Base-by-base conservation (phyloP, 2,888 invertebrate genomes). In the Antheraea yamamai region DNA sequence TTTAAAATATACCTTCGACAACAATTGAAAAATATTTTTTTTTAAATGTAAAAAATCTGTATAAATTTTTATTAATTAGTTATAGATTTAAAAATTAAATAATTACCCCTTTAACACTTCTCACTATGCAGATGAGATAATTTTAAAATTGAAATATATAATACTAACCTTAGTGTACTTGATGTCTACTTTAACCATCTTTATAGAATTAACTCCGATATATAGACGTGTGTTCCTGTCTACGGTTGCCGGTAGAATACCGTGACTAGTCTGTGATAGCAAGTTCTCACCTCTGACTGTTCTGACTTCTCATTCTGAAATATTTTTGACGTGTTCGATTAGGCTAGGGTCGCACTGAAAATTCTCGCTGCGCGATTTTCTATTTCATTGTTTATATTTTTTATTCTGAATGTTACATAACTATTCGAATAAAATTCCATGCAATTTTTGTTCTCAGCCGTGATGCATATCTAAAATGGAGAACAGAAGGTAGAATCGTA, bases 161-260 rank as follows among this genome's bases (percentile, higher is more conserved):
- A 64, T 4, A 76, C 86, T 78, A 85, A 95, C 95, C 92, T 95
- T 92, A 0, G 93, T 95, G 81, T 95, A 95, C 85, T 95, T 93
- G 84, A 95, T 91, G 79, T 93, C 89, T 77, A 95, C 94, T 84
- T 93, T 93, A 76, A 88, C 91, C 95, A 95, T 95, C 77, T 85
- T 92, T 35, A 51, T 23, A 23, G 35, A 73, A 14, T 76, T 76
- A n/a, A 3, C 26, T 78, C 75, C 74, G 76, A 51, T 77, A 68
- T 55, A 61, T n/a, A 78, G 78, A 78, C 88, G 89, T 87, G 85
- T 81, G 80, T 71, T 79, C 52, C 78, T 78, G 76, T 61, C 79
- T 70, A 77, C 79, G 77, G 79, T 79, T 81, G 76, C 76, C 78
- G 83, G 78, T 81, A 75, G 81, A 80, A 72, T 77, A 75, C 30